Conservation (phyloP, 2,113 vertebrate genomes). For the Neoarius graeffei region DNA sequence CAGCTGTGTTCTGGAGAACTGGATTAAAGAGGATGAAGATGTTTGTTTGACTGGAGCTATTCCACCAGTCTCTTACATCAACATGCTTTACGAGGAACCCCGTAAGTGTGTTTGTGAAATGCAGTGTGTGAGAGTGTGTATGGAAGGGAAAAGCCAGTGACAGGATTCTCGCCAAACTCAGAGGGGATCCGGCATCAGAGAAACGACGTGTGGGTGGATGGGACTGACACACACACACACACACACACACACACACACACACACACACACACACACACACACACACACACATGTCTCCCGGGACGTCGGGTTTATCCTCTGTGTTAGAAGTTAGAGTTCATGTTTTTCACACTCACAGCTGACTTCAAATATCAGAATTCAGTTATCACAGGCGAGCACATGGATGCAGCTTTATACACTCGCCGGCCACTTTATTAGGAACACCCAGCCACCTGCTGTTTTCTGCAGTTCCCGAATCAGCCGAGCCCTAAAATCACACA, state of each 20-base stretch:
- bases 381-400: neutral
- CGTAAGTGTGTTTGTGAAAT: slow-evolving; percentile 63
- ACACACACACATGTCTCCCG: too few species aligned
- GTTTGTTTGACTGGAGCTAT: neutral
- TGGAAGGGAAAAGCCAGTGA: slow-evolving; percentile 62
- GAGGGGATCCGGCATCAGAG: slow-evolving; percentile 67
- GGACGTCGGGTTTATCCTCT: neutral
- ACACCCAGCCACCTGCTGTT: too few species aligned
- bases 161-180: slow-evolving; percentile 70
- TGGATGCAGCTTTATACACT: too few species aligned
- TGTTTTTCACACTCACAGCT: neutral
- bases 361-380: neutral
- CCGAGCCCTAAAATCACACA: too few species aligned
- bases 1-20: too few species aligned
- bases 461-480: too few species aligned
- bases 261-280: too few species aligned
- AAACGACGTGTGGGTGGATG: slow-evolving; percentile 64
- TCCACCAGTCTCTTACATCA: neutral
- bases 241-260: too few species aligned
- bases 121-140: slow-evolving; percentile 57
- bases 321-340: neutral
- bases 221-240: slow-evolving; percentile 66
- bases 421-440: too few species aligned
- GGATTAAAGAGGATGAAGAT: neutral
- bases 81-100: neutral